Evolutionary conservation across 2,797 vertebrate genomes (phyloP).

Genomic region (Channa striata): DNA sequence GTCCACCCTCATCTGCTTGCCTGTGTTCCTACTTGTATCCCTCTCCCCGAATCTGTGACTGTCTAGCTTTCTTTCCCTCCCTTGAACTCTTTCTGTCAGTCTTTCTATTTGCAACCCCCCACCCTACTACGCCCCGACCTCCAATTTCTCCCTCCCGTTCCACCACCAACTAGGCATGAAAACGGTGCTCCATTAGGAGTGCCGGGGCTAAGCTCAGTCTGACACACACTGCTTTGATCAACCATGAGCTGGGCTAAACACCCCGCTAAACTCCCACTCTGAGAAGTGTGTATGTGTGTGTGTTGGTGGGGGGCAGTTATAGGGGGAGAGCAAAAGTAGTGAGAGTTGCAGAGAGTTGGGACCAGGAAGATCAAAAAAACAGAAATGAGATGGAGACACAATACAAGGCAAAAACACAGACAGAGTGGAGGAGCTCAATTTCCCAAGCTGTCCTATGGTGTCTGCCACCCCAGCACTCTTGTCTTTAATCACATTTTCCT

Average conservation of each 20-base stretch:
- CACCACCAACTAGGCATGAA: conserved; percentile 86
- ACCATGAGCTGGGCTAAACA: conserved; percentile 79
- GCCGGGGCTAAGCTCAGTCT: conserved; percentile 75
- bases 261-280: conserved; percentile 72
- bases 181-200: conserved; percentile 82
- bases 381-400: conserved; percentile 39
- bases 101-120: conserved; percentile 41
- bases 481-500: conserved; percentile 34
- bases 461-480: conserved; percentile 8
- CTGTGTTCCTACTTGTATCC: conserved; percentile 4
- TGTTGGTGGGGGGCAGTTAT: neutral
- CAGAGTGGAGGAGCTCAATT: conserved; percentile 29
- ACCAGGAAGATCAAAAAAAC: conserved; percentile 39
- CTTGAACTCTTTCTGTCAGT: conserved; percentile 49
- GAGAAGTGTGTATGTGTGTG: conserved; percentile 4
- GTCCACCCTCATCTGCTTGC: conserved; percentile 18
- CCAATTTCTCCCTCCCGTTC: conserved; percentile 64
- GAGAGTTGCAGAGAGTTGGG: conserved; percentile 37
- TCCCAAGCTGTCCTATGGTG: conserved; percentile 18
- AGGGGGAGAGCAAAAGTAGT: conserved; percentile 37
- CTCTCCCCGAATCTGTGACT: conserved; percentile 22
- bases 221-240: conserved; percentile 83
- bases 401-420: conserved; percentile 33
- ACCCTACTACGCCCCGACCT: neutral
- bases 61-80: conserved; percentile 34